Conservation (phyloP, 2,888 invertebrate genomes). For the Ischnura elegans region DNA sequence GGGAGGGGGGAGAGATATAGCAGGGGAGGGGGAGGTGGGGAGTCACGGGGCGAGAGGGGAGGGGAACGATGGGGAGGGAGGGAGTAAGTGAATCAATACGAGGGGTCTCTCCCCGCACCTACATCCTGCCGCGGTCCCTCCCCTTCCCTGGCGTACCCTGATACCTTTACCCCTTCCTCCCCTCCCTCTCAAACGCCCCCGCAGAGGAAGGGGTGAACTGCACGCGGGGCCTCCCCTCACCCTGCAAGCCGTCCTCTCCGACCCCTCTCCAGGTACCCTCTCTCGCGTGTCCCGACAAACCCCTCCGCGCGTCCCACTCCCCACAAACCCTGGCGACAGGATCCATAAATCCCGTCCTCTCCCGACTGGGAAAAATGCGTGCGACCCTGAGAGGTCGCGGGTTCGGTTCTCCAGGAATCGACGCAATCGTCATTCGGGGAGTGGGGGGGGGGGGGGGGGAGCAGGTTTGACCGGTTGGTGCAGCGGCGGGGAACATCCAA, state of each 20-base stretch:
- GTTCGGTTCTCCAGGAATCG: background rate
- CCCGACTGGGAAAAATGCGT: background rate
- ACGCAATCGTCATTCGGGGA: background rate
- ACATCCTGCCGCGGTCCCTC: background rate
- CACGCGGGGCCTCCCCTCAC: background rate
- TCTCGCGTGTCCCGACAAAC: background rate
- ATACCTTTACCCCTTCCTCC: slow-evolving; percentile 22
- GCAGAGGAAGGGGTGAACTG: slow-evolving; percentile 33
- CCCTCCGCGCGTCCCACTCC: background rate
- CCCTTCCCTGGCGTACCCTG: background rate
- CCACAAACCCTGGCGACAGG: background rate
- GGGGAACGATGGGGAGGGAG: background rate
- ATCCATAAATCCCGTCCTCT: background rate
- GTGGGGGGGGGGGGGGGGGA: background rate
- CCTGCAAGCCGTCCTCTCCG: background rate
- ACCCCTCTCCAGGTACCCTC: background rate
- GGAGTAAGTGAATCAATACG: slow-evolving; percentile 60
- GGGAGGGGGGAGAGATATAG: background rate
- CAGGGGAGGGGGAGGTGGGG: background rate
- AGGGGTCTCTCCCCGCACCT: background rate
- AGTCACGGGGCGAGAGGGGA: background rate
- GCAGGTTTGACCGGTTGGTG: background rate
- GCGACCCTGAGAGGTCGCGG: background rate
- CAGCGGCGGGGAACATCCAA: too few relatives aligned
- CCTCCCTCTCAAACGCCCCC: background rate